Percentiles rank a stretch among this genome's conserved stretches.
phyloP scores from a whole-genome alignment of 2,888 invertebrate genomes.

The Smittia sp. region DNA sequence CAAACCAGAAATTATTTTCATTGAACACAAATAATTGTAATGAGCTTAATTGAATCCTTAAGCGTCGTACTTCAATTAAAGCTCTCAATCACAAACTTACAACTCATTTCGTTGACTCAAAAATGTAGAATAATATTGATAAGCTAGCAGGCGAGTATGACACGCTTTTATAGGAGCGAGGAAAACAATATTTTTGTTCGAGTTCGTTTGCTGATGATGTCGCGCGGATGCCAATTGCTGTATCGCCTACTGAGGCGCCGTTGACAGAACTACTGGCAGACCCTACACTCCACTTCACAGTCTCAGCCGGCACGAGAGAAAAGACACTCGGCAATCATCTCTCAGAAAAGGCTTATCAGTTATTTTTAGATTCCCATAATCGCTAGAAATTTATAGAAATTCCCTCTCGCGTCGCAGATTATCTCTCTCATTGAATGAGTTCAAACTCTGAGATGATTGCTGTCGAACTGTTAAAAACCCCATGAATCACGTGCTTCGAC shows the following conservation, averaged over 20 bases:
- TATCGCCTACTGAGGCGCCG: not conserved
- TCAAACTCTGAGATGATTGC: too few species aligned
- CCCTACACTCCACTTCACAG: not conserved
- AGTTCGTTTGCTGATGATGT: conserved; percentile 10
- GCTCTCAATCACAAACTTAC: conserved; percentile 20
- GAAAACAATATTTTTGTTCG: not conserved
- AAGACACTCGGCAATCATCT: not conserved
- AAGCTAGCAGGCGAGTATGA: not conserved
- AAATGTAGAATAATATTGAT: conserved; percentile 34
- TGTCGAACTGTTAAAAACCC: too few species aligned
- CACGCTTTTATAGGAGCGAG: not conserved
- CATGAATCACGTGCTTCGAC: too few species aligned
- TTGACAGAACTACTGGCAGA: not conserved
- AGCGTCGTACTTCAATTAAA: not conserved
- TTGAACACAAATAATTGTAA: not conserved
- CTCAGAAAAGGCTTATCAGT: not conserved
- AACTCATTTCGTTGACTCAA: conserved; percentile 30
- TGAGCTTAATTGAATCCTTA: not conserved
- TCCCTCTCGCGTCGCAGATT: too few species aligned
- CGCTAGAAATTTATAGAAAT: too few species aligned
- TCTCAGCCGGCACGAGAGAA: not conserved
- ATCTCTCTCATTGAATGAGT: too few species aligned
- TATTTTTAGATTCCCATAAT: too few species aligned
- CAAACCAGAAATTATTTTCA: not conserved
- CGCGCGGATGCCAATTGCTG: not conserved